These are phyloP conservation scores for Aphelenchoides fujianensis DNA, from an alignment of 1,140 invertebrate species.

Conservation along the genomic window DNA sequence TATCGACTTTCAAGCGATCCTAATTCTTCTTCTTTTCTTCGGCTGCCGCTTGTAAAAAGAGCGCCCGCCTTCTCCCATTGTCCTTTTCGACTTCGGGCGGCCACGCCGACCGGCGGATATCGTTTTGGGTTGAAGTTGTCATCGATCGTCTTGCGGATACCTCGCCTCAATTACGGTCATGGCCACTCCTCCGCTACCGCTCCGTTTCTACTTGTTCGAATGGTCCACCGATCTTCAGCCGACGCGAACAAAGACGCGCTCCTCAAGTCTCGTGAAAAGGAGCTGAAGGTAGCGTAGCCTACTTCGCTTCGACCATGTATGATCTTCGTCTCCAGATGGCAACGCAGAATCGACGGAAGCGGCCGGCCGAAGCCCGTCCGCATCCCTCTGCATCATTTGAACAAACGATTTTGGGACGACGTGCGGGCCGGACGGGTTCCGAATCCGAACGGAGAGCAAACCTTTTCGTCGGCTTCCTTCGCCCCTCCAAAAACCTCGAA, in stretches of 20 bases:
- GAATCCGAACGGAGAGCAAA: constrained; percentile 4
- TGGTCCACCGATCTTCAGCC: not conserved
- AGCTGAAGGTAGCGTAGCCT: not conserved
- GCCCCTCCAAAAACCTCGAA: not conserved
- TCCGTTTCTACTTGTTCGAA: too few relatives aligned
- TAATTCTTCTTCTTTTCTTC: too few relatives aligned
- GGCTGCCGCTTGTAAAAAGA: too few relatives aligned
- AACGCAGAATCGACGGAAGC: not conserved
- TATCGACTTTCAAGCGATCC: not conserved
- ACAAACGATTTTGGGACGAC: constrained; percentile 7
- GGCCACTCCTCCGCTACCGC: too few relatives aligned
- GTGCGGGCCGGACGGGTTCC: not conserved
- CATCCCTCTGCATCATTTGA: constrained; percentile 2
- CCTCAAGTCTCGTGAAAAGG: not conserved
- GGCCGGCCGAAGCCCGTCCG: not conserved
- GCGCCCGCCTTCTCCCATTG: not conserved
- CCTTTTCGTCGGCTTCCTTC: not conserved
- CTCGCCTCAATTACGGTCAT: too few relatives aligned
- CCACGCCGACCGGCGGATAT: not conserved
- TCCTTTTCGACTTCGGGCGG: not conserved
- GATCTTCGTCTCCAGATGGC: not conserved
- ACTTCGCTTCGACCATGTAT: not conserved
- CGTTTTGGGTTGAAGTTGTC: not conserved
- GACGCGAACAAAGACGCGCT: not conserved
- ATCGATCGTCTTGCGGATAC: not conserved